Evolutionary conservation across 2,888 invertebrate species (phyloP).

Genomic region (Platycnemis pennipes): DNA sequence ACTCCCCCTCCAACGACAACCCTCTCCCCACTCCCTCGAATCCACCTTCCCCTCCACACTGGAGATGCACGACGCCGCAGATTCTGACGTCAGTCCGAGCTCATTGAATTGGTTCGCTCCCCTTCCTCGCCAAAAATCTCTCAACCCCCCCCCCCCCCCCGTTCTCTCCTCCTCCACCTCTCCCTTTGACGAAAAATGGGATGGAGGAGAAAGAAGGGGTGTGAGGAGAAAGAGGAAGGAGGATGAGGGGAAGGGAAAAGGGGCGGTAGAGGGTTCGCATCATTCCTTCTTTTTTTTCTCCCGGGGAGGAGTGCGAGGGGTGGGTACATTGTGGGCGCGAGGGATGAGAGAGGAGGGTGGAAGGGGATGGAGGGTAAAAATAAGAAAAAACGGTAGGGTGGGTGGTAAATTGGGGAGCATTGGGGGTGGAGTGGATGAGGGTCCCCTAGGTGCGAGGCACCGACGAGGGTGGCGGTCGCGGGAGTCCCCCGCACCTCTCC

Average conservation of each 20-base stretch:
- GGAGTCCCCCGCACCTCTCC: background rate
- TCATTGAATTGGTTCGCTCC: conserved; percentile 52
- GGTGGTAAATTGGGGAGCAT: background rate
- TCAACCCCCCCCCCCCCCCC: background rate
- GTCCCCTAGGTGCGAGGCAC: background rate
- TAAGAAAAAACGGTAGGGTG: background rate
- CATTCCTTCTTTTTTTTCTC: background rate
- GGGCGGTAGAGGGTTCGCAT: conserved; percentile 11
- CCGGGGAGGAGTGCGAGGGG: background rate
- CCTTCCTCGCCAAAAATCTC: background rate
- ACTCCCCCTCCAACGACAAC: background rate
- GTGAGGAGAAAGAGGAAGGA: background rate
- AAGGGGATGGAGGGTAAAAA: background rate
- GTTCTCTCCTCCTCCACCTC: background rate
- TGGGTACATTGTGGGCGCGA: background rate
- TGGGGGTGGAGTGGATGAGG: background rate
- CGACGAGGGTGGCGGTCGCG: background rate
- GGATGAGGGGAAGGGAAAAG: background rate
- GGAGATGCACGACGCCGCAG: conserved; percentile 54
- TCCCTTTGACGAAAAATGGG: conserved; percentile 1
- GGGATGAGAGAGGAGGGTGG: background rate
- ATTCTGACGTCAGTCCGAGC: conserved; percentile 58
- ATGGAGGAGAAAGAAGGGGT: background rate
- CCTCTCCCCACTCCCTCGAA: background rate
- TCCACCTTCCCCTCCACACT: background rate